Evolutionary conservation across 2,888 invertebrate species (phyloP).

Genomic region (Heliconius erato): DNA sequence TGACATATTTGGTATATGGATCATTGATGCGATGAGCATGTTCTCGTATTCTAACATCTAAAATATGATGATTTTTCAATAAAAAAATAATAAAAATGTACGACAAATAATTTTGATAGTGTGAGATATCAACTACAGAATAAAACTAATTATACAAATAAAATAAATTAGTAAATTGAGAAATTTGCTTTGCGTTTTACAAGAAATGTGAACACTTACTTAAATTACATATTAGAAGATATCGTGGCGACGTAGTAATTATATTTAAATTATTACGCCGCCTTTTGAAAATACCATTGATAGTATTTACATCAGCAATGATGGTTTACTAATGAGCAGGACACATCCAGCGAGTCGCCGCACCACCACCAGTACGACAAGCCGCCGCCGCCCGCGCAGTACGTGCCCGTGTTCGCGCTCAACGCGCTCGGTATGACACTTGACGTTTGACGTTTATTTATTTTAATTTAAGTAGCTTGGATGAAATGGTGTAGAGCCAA

Average conservation of each 20-base stretch:
- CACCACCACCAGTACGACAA: constrained; percentile 75
- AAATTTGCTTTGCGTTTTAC: no score
- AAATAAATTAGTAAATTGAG: no score
- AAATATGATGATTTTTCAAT: neutral
- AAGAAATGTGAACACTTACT: no score
- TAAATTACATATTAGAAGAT: no score
- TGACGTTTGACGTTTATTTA: neutral
- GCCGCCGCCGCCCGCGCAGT: constrained; percentile 66
- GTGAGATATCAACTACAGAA: neutral
- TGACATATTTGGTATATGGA: no score
- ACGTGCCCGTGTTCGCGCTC: constrained; percentile 95
- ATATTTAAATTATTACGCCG: no score
- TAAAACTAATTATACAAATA: neutral
- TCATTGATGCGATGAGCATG: no score
- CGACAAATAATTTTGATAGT: neutral
- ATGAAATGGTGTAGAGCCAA: neutral
- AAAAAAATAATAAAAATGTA: neutral
- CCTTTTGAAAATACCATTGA: neutral
- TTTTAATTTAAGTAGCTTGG: neutral
- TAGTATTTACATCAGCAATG: neutral
- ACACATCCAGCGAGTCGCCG: constrained; percentile 78
- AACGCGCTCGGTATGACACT: constrained; percentile 90
- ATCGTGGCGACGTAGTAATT: no score
- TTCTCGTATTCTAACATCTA: neutral
- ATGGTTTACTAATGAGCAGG: constrained; percentile 60